Evolutionary conservation across 2,113 vertebrate genomes (phyloP), one percentile per base, ranked within the genome.

Genomic region (Eurystomus gularis): DNA sequence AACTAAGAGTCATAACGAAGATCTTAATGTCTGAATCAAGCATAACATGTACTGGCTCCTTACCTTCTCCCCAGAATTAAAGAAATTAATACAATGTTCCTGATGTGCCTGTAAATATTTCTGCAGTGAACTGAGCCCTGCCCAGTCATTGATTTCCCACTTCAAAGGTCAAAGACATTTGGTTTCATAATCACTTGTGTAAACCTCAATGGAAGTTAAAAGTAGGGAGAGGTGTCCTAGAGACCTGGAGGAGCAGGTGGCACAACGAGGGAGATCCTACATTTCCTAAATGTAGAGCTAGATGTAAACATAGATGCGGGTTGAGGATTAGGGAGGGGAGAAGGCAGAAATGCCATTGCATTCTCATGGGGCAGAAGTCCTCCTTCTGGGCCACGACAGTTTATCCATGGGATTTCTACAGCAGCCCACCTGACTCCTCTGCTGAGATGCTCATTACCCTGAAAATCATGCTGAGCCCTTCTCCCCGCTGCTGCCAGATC

Each of bases 21-120:
- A 54, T 55, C 78, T 93, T 52, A 35, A 35, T 69, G 61, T 39
- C 61, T 39, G 80, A 88, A 75, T 61, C 2, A 9, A 79, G 51
- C 19, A 6, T 48, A 68, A 23, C 35, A 17, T 1, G 2, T 10
- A 15, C 73, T 87, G 92, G 88, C 65, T 90, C 52, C 52, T 73
- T 71, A 69, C 79, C 84, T 31, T 65, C 72, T 71, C 18, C 58
- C 33, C 12, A 19, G 61, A 90, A 73, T 64, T 40, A 88, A 69
- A 81, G n/a, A 88, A 89, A 69, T 65, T 23, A 58, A 8, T 29
- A 44, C 33, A 55, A 28, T 29, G 37, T 86, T 73, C 75, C 61
- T 68, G 46, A 64, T 70, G 71, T 81, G 64, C 76, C 88, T 19
- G 6, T 78, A 68, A 81, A 93, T 92, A 94, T 80, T 90, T 92